phyloP scores from a whole-genome alignment of 2,888 invertebrate species.

The Boloria selene region DNA sequence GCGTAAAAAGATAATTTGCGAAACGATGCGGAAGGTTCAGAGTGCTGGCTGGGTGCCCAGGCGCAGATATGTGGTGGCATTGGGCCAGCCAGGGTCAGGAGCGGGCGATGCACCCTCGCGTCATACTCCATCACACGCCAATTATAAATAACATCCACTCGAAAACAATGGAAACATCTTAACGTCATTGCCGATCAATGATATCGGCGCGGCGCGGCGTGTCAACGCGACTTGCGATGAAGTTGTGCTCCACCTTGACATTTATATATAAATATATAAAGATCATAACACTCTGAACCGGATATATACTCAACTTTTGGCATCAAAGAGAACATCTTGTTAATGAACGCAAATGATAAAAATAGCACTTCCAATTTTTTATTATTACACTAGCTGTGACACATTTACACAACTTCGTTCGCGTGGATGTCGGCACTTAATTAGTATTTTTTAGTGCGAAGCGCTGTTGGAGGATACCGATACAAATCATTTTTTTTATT shows the following conservation, averaged over 20 bases:
- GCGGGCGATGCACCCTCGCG: slow-evolving; percentile 73
- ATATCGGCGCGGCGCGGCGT: slow-evolving; percentile 13
- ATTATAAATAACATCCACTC: slow-evolving; percentile 42
- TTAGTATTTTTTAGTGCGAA: no score
- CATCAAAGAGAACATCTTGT: slow-evolving; percentile 1
- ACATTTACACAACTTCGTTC: no score
- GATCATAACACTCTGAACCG: slow-evolving; percentile 11
- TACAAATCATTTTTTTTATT: no score
- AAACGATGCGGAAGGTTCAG: slow-evolving; percentile 74
- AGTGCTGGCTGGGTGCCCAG: slow-evolving; percentile 68
- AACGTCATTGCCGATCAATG: slow-evolving; percentile 29
- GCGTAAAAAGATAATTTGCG: slow-evolving; percentile 61
- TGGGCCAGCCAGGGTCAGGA: slow-evolving; percentile 82
- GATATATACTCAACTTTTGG: slow-evolving; percentile 8
- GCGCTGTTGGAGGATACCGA: no score
- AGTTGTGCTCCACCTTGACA: slow-evolving; percentile 18
- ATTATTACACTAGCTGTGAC: not conserved
- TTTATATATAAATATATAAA: slow-evolving; percentile 20
- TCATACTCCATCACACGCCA: slow-evolving; percentile 51
- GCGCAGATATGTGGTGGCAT: slow-evolving; percentile 72
- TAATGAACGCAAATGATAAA: not conserved
- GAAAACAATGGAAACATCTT: slow-evolving; percentile 37
- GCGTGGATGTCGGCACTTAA: no score
- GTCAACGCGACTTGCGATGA: slow-evolving; percentile 14
- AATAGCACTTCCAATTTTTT: not conserved